Conservation (phyloP, 92 coral and sea anemone species). For the Siderastrea radians region DNA sequence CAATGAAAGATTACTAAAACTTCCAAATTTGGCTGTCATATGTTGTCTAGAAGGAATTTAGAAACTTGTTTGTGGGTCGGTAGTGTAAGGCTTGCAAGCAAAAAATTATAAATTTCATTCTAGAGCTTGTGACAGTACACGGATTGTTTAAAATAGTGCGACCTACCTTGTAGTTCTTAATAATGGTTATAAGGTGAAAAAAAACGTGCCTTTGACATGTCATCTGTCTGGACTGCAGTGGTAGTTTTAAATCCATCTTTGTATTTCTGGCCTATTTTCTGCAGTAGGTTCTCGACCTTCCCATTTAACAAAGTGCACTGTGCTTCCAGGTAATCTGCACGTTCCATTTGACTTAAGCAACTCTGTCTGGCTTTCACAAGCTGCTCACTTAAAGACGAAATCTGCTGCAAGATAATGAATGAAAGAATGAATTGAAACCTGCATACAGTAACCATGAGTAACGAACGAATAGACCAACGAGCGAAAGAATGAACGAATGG, state of each 20-base stretch:
- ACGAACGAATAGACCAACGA: neutral
- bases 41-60: too few relatives aligned
- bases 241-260: neutral
- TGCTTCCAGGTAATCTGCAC: neutral
- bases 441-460: neutral
- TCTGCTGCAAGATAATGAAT: neutral
- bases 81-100: too few relatives aligned
- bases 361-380: conserved; percentile 3
- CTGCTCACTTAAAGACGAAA: conserved; percentile 6
- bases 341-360: neutral
- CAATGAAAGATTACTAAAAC: too few relatives aligned
- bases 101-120: neutral
- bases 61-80: too few relatives aligned
- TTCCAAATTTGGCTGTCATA: too few relatives aligned
- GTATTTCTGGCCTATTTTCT: neutral
- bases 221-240: conserved; percentile 22
- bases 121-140: neutral
- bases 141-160: neutral
- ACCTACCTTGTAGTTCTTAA: too few relatives aligned
- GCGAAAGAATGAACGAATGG: neutral
- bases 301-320: conserved; percentile 13
- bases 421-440: neutral
- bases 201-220: neutral
- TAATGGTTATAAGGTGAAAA: neutral
- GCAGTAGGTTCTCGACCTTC: neutral